Evolutionary conservation across 2,888 invertebrate species (phyloP).

Genomic region (Leistus spinibarbis): DNA sequence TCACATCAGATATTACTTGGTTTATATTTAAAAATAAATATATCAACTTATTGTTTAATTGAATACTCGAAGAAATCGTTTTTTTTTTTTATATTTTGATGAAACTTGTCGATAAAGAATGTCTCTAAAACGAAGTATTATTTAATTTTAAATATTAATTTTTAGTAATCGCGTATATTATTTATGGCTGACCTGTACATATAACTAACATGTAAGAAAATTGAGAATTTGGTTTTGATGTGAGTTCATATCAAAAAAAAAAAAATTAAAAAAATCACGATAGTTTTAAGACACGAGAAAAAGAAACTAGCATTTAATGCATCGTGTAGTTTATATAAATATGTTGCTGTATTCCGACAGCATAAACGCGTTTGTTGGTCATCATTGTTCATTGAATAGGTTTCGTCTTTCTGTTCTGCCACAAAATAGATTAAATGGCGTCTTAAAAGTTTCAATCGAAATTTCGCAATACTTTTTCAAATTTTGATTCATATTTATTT

Average conservation of each 20-base stretch:
- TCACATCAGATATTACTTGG: neutral
- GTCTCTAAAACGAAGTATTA: neutral
- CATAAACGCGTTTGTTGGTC: constrained; percentile 13
- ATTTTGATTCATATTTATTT: too few species aligned
- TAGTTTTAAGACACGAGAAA: constrained; percentile 32
- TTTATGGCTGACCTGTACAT: neutral
- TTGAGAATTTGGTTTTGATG: constrained; percentile 6
- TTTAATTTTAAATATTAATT: neutral
- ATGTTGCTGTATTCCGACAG: constrained; percentile 28
- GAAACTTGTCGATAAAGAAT: neutral
- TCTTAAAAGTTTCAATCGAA: neutral
- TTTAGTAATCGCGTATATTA: neutral
- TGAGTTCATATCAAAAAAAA: constrained; percentile 30
- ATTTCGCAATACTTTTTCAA: too few species aligned
- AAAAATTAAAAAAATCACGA: neutral
- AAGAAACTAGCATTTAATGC: constrained; percentile 37
- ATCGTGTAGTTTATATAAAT: constrained; percentile 28
- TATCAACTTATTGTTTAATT: neutral
- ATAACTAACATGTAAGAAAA: neutral
- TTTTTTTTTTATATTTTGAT: neutral
- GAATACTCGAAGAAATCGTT: too few species aligned
- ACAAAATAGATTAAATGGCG: neutral
- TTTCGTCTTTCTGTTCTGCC: constrained; percentile 2
- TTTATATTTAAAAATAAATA: neutral
- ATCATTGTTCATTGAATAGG: constrained; percentile 22